Base-by-base conservation (phyloP, 2,797 vertebrate species). In the Phoebastria nigripes region DNA sequence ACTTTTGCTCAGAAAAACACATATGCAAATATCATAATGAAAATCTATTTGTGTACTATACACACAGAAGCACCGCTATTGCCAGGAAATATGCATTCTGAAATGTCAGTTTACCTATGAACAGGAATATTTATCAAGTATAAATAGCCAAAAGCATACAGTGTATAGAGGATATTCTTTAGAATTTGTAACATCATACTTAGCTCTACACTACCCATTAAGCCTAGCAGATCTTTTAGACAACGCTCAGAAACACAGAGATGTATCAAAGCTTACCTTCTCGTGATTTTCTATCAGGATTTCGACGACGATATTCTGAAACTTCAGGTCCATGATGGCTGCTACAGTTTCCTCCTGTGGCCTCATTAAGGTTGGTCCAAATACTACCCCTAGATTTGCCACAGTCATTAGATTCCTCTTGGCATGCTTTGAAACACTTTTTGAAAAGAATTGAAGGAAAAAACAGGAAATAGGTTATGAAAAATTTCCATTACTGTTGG, bases 291-390 rank as follows among this genome's bases (percentile, higher is more conserved):
- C 99, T 31, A 99, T 99, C 92, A 99, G 98, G 95, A 99, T 99
- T 98, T 99, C 99, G 62, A 99, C 99, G 0, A 99, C 99, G 9
- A 99, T 99, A 97, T 99, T 99, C 97, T 99, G 99, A 97, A 99
- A 99, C 96, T 99, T 99, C 44, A 99, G 98, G 96, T 99, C 99
- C 99, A 99, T 99, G 96, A 99, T 99, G 97, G 99, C 99, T 28
- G 99, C 99, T 17, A 99, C 99, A 0, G 99, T 99, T 94, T 99
- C 99, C 96, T 99, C 99, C 97, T 99, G 99, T 1, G 99, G 99
- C 96, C 99, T 98, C 99, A 99, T 99, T 96, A 99, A 98, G 4
- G 99, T 99, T 74, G 99, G 99, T 87, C 99, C 99, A 86, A 99
- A 99, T 81, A 99, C 99, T 83, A 99, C 99, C 26, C 99, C 99